Conservation (phyloP, 2,888 invertebrate genomes). For the Bhutanitis thaidina region DNA sequence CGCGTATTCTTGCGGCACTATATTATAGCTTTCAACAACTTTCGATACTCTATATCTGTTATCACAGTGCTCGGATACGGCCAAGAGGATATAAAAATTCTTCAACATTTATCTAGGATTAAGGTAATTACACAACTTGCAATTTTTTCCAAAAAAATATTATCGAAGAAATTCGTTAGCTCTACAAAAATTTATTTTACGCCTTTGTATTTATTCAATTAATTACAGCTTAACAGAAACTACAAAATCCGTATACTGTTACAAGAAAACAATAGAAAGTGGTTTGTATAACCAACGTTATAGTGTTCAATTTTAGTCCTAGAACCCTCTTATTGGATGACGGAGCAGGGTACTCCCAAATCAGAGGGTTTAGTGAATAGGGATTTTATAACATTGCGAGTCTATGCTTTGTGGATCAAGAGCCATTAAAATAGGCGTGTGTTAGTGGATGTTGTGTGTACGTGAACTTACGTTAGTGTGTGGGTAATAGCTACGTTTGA, state of each 20-base stretch:
- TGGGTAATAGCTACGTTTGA: constrained; percentile 44
- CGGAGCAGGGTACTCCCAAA: constrained; percentile 29
- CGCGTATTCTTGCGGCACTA: too few species aligned
- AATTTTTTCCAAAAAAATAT: too few species aligned
- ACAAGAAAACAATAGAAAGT: neutral
- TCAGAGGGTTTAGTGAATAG: constrained; percentile 63
- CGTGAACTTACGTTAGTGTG: constrained; percentile 24
- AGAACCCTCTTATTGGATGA: constrained; percentile 11
- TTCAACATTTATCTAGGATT: too few species aligned
- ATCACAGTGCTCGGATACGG: too few species aligned
- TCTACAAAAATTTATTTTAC: constrained; percentile 3
- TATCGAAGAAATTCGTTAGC: too few species aligned
- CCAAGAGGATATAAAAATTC: too few species aligned
- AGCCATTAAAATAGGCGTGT: constrained; percentile 34
- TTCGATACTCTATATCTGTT: too few species aligned
- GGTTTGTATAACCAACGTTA: neutral
- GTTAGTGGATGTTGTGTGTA: constrained; percentile 27
- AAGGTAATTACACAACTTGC: too few species aligned
- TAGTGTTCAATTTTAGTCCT: neutral
- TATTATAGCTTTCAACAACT: too few species aligned
- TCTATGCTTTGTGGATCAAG: constrained; percentile 51
- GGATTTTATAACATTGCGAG: constrained; percentile 62
- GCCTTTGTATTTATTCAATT: constrained; percentile 10
- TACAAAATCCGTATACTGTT: neutral
- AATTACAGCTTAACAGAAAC: constrained; percentile 4